phyloP scores from a whole-genome alignment of 2,113 vertebrate species.

The Bungarus multicinctus region DNA sequence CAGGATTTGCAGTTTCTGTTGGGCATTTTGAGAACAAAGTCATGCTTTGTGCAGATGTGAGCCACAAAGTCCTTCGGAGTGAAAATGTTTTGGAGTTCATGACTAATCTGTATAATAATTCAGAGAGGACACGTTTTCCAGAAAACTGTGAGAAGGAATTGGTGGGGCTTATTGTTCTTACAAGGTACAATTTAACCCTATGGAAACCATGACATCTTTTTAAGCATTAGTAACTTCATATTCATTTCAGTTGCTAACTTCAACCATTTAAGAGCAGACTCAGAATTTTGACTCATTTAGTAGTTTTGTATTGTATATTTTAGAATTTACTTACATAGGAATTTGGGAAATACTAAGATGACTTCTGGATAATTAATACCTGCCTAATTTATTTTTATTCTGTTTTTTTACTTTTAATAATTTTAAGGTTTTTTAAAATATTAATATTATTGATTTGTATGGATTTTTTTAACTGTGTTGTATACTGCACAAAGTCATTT shows the following conservation, averaged over 20 bases:
- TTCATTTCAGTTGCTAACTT: not conserved
- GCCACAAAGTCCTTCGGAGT: conserved; percentile 68
- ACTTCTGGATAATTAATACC: not conserved
- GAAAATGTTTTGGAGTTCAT: conserved; percentile 69
- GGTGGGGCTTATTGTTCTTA: conserved; percentile 64
- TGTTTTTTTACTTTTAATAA: not conserved
- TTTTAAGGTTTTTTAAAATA: not conserved
- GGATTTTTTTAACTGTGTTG: not conserved
- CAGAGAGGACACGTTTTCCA: conserved; percentile 23
- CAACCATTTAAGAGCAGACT: not conserved
- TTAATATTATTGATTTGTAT: not conserved
- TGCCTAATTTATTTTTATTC: not conserved
- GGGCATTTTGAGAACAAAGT: conserved; percentile 57
- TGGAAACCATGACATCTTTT: not conserved
- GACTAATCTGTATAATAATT: conserved; percentile 43
- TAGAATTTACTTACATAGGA: not conserved
- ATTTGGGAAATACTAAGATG: not conserved
- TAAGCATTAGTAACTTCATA: not conserved
- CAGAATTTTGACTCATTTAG: too few relatives aligned
- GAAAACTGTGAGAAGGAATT: conserved; percentile 62
- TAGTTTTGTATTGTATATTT: not conserved
- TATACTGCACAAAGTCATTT: not conserved
- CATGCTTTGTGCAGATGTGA: conserved; percentile 57
- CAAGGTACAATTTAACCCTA: conserved; percentile 56
- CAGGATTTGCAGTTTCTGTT: conserved; percentile 63